phyloP scores from a whole-genome alignment of 2,888 invertebrate species.

The Dolichopus griseipennis region DNA sequence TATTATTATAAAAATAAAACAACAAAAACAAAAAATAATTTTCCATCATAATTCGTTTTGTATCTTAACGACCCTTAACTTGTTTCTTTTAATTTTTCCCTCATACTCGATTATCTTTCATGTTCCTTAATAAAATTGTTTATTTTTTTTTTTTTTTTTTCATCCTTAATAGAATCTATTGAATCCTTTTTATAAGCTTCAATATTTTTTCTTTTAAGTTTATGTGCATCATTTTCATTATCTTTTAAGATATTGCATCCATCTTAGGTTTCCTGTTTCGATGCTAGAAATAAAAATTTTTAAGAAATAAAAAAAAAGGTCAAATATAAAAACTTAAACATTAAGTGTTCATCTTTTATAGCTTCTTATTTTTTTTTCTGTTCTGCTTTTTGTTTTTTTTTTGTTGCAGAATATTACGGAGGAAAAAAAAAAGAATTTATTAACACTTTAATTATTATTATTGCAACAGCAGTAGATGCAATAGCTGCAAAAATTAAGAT shows the following conservation, averaged over 20 bases:
- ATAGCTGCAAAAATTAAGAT: background rate
- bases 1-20: background rate
- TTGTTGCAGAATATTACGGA: too few species aligned
- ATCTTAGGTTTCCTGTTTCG: background rate
- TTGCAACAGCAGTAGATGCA: background rate
- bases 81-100: background rate
- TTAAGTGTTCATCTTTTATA: background rate
- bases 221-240: constrained; percentile 2
- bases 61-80: constrained; percentile 3
- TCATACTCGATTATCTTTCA: background rate
- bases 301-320: background rate
- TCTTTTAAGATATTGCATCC: background rate
- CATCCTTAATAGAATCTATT: background rate
- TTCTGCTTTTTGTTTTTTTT: background rate
- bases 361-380: background rate
- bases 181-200: background rate
- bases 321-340: background rate
- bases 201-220: background rate
- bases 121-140: background rate
- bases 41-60: background rate
- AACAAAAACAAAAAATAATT: background rate
- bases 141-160: background rate
- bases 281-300: background rate
- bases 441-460: constrained; percentile 6
- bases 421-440: background rate